These are phyloP conservation scores for Patagioenas fasciata DNA, from an alignment of 2,113 vertebrate species.

Conservation along the genomic window DNA sequence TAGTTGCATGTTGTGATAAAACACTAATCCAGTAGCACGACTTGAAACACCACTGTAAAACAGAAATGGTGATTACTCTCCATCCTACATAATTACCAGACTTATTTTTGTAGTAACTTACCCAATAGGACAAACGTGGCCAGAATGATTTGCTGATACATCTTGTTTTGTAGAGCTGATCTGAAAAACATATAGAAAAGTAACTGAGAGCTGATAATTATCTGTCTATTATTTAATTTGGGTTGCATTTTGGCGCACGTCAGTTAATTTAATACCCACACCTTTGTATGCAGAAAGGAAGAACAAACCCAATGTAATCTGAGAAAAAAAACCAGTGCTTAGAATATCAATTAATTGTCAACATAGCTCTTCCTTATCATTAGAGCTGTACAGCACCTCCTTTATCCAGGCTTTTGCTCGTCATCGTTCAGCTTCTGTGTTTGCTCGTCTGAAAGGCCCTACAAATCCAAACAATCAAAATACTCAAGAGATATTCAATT, in stretches of 20 bases:
- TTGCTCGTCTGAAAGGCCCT: neutral
- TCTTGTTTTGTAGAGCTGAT: conserved; percentile 51
- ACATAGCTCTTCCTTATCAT: neutral
- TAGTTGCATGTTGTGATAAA: neutral
- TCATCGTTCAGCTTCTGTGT: neutral
- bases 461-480: neutral
- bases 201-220: neutral
- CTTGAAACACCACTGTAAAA: neutral
- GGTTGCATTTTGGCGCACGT: neutral
- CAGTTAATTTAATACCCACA: neutral
- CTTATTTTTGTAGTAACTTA: conserved; percentile 46
- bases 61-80: neutral
- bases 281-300: neutral
- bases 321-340: neutral
- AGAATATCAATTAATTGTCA: neutral
- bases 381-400: neutral
- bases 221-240: neutral
- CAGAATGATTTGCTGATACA: conserved; percentile 58
- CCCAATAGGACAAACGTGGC: conserved; percentile 48
- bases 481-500: neutral
- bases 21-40: neutral
- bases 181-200: conserved; percentile 51
- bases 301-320: neutral
- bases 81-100: neutral
- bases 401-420: neutral